Percentiles rank a stretch among this genome's conserved stretches.
phyloP scores from a whole-genome alignment of 2,888 invertebrate species.

The Girardia tigrina region DNA sequence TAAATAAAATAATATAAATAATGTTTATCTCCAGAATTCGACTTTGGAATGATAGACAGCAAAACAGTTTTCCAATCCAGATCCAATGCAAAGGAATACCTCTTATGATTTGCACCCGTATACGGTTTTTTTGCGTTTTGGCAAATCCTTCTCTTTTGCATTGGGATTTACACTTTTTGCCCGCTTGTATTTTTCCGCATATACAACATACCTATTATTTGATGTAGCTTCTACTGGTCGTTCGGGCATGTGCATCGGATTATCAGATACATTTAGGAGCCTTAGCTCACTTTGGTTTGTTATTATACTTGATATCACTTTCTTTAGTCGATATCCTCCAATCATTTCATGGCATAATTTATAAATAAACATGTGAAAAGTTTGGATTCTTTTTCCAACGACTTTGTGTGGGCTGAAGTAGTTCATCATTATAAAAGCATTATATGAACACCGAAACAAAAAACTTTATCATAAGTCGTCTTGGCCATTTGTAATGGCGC shows the following conservation, averaged over 20 bases:
- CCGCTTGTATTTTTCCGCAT: conserved; percentile 1
- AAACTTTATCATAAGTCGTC: conserved; percentile 37
- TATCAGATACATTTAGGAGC: conserved; percentile 25
- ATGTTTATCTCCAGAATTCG: background rate
- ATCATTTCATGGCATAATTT: conserved; percentile 26
- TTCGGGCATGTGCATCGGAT: background rate
- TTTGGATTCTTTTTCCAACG: conserved; percentile 16
- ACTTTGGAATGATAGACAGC: background rate
- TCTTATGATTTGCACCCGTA: conserved; percentile 3
- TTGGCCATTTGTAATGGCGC: conserved; percentile 37
- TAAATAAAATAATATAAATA: too few species aligned
- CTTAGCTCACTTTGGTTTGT: conserved; percentile 5
- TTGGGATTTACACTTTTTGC: conserved; percentile 24
- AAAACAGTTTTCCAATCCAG: background rate
- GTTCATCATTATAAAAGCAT: conserved; percentile 29
- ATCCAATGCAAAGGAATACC: conserved; percentile 26
- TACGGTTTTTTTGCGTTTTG: background rate
- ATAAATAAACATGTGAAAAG: conserved; percentile 13
- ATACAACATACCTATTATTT: conserved; percentile 29
- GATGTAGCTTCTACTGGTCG: conserved; percentile 28
- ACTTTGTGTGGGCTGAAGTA: conserved; percentile 21
- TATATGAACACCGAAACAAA: conserved; percentile 36
- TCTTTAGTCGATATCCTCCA: background rate
- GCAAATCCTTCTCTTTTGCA: conserved; percentile 26
- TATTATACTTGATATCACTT: conserved; percentile 24